phyloP scores from a whole-genome alignment of 2,797 vertebrate genomes.

The Paramormyrops hopkinsi region DNA sequence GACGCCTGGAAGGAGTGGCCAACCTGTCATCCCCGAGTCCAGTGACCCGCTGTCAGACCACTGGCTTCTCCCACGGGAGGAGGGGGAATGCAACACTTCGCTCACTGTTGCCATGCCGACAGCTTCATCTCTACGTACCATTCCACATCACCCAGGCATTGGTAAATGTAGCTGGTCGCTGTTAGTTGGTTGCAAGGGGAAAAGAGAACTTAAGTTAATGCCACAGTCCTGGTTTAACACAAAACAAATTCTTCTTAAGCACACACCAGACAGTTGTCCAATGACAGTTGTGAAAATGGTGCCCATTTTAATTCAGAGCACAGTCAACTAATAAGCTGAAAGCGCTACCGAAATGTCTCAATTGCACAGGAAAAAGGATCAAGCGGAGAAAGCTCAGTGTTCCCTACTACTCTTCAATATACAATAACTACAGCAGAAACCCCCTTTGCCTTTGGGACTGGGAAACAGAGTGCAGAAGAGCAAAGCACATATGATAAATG shows the following conservation, averaged over 20 bases:
- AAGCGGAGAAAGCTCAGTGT: neutral
- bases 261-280: conserved; percentile 45
- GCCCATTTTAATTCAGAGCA: conserved; percentile 24
- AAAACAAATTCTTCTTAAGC: conserved; percentile 34
- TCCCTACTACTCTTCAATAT: neutral
- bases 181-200: conserved; percentile 94
- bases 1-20: conserved; percentile 93
- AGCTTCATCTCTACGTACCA: conserved; percentile 99
- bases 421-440: conserved; percentile 32
- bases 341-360: neutral
- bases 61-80: conserved; percentile 98
- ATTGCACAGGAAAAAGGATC: conserved; percentile 16
- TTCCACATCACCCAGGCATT: conserved; percentile 99
- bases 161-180: conserved; percentile 99
- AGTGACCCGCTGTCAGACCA: conserved; percentile 99
- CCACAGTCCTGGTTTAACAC: conserved; percentile 49
- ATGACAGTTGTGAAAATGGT: conserved; percentile 22
- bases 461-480: conserved; percentile 1
- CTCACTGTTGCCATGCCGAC: conserved; percentile 99
- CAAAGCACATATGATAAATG: neutral
- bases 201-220: conserved; percentile 99
- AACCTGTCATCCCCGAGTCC: conserved; percentile 99
- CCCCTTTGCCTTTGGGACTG: neutral
- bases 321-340: conserved; percentile 37
- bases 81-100: conserved; percentile 81